phyloP scores from a whole-genome alignment of 2,113 vertebrate species.

The Glareola pratincola region DNA sequence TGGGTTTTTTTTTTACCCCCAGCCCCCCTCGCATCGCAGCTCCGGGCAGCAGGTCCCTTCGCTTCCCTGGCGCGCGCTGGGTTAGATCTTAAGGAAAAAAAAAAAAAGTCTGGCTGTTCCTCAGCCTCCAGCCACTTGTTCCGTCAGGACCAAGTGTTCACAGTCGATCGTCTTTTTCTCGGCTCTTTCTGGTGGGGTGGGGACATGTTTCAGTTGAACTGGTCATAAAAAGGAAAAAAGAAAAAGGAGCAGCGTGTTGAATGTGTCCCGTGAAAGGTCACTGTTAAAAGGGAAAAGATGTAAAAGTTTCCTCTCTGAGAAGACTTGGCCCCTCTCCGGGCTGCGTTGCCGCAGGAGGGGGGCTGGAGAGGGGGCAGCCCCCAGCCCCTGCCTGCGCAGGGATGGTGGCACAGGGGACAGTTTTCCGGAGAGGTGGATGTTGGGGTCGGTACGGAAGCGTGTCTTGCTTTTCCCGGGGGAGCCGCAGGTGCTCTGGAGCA shows the following conservation, averaged over 20 bases:
- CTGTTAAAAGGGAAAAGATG: not conserved
- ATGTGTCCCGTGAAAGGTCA: not conserved
- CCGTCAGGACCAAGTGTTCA: not conserved
- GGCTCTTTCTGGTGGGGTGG: not conserved
- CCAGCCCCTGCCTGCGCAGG: not conserved
- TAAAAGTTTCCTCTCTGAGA: not conserved
- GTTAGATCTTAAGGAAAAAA: not conserved
- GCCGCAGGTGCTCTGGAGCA: not conserved
- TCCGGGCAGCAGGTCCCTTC: not conserved
- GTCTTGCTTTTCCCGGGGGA: not conserved
- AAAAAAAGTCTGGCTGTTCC: not conserved
- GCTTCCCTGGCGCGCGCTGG: not conserved
- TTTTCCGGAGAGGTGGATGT: not conserved
- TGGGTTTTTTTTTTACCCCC: not conserved
- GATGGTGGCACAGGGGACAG: not conserved
- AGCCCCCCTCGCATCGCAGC: not conserved
- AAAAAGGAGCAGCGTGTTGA: too few species aligned
- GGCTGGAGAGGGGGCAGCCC: not conserved
- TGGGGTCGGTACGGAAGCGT: rapidly evolving
- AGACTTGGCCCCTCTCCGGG: not conserved
- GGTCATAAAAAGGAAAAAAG: too few species aligned
- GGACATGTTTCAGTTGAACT: rapidly evolving
- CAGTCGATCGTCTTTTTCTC: not conserved
- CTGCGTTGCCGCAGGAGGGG: not conserved
- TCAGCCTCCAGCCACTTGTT: not conserved